phyloP scores from a whole-genome alignment of 2,888 invertebrate species.

The Drosophila merina region DNA sequence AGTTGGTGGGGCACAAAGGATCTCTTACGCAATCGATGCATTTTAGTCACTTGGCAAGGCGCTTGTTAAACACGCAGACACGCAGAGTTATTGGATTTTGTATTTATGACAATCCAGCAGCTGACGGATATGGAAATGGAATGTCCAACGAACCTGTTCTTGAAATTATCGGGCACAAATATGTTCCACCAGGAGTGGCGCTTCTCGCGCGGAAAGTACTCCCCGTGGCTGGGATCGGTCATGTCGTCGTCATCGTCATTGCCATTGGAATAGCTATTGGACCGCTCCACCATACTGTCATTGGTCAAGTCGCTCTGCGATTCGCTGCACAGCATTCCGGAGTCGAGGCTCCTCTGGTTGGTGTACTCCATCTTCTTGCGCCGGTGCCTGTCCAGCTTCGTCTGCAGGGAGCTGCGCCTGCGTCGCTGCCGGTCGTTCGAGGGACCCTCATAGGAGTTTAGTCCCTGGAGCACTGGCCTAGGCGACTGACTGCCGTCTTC shows the following conservation, averaged over 20 bases:
- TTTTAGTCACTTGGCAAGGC: constrained; percentile 53
- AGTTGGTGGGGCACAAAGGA: constrained; percentile 23
- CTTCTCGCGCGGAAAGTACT: constrained; percentile 86
- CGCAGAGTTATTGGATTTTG: constrained; percentile 15
- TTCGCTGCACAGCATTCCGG: constrained; percentile 52
- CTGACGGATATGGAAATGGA: neutral
- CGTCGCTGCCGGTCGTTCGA: constrained; percentile 82
- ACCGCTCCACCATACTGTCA: constrained; percentile 63
- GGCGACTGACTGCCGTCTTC: constrained; percentile 78
- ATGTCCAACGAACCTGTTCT: constrained; percentile 86
- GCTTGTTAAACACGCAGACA: constrained; percentile 62
- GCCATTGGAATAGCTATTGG: constrained; percentile 52
- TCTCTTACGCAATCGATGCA: constrained; percentile 36
- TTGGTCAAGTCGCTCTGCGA: constrained; percentile 71
- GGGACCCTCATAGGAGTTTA: constrained; percentile 69
- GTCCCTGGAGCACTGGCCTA: constrained; percentile 69
- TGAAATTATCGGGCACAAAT: constrained; percentile 90
- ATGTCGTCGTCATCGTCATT: constrained; percentile 70
- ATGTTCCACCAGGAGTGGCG: constrained; percentile 95
- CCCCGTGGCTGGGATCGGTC: constrained; percentile 73
- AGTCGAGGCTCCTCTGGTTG: constrained; percentile 74
- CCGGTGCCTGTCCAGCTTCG: constrained; percentile 83
- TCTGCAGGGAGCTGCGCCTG: constrained; percentile 83
- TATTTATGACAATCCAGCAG: constrained; percentile 1
- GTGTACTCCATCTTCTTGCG: constrained; percentile 82